These are phyloP conservation scores for Teleogryllus occipitalis DNA, from an alignment of 1,140 invertebrate genomes.

Conservation along the genomic window DNA sequence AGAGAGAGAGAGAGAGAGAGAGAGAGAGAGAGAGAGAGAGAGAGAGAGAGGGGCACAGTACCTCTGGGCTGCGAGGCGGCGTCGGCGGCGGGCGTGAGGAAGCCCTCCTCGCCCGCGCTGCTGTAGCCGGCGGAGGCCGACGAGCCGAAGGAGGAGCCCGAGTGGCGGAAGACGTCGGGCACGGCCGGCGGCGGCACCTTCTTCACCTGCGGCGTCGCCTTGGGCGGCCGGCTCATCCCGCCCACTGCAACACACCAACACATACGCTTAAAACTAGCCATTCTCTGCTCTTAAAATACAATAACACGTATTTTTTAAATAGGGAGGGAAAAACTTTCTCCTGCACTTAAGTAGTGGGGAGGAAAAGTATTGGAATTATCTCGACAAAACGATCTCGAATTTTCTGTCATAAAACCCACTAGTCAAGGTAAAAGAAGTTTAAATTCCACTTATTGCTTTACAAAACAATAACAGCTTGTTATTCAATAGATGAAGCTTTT, in stretches of 20 bases:
- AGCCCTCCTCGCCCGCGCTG: slow-evolving; percentile 60
- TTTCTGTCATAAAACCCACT: no score
- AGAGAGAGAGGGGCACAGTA: neutral
- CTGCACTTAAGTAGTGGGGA: no score
- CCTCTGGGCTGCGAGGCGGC: slow-evolving; percentile 19
- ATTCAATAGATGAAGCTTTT: no score
- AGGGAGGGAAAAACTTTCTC: no score
- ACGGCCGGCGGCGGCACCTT: slow-evolving; percentile 75
- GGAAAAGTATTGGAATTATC: no score
- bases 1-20: neutral
- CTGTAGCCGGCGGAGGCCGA: slow-evolving; percentile 68
- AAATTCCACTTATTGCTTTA: no score
- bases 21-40: neutral
- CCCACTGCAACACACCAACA: slow-evolving; percentile 53
- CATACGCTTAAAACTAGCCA: no score
- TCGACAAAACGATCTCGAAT: no score
- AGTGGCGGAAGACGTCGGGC: slow-evolving; percentile 56
- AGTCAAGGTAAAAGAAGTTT: no score
- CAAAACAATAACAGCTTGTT: no score
- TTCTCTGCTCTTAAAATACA: no score
- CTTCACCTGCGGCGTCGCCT: slow-evolving; percentile 65
- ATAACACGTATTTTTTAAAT: no score
- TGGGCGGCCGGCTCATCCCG: slow-evolving; percentile 70
- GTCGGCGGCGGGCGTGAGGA: slow-evolving; percentile 36
- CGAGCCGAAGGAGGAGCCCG: slow-evolving; percentile 61